phyloP scores from a whole-genome alignment of 2,113 vertebrate species.

The Sylvia atricapilla region DNA sequence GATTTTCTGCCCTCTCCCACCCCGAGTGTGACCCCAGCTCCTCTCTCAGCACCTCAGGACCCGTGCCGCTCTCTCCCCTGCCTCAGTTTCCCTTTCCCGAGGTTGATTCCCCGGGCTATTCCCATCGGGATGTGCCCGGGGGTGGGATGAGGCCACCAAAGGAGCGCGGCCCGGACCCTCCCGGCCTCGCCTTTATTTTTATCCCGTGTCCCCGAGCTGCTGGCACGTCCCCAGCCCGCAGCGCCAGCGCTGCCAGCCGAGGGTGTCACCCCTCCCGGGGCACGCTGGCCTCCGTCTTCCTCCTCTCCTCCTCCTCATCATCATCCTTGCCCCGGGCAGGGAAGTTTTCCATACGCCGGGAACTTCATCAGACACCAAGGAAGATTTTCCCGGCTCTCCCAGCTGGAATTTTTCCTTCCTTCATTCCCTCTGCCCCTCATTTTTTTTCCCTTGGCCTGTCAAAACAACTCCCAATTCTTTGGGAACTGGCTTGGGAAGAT shows the following conservation, averaged over 20 bases:
- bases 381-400: neutral
- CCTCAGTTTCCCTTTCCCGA: neutral
- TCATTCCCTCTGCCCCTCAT: no score
- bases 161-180: neutral
- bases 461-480: no score
- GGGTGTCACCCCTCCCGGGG: neutral
- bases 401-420: no score
- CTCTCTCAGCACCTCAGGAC: accelerated
- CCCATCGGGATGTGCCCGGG: neutral
- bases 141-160: neutral
- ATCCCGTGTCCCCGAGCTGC: neutral
- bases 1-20: no score
- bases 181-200: neutral
- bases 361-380: no score
- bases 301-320: neutral
- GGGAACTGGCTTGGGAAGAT: no score
- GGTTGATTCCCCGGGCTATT: neutral
- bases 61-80: accelerated
- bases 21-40: accelerated
- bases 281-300: neutral
- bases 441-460: neutral
- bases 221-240: neutral
- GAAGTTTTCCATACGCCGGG: accelerated
- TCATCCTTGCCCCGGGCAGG: neutral
- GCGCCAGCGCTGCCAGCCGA: neutral